phyloP scores from a whole-genome alignment of 2,797 vertebrate species.

The Gymnoscopelus braueri region DNA sequence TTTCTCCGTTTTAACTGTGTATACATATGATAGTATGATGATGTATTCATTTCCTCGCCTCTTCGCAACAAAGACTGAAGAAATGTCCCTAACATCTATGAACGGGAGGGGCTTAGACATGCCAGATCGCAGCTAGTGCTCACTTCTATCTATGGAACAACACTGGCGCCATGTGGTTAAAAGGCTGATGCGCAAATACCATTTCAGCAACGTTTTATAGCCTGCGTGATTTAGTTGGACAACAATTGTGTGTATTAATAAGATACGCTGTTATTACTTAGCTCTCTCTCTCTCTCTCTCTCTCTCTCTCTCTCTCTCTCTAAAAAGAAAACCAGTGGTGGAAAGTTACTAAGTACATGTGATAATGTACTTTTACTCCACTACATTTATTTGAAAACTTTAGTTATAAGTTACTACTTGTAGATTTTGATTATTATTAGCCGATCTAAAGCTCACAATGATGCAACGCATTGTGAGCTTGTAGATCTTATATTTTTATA shows the following conservation, averaged over 20 bases:
- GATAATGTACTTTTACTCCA: too few species aligned
- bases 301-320: too few species aligned
- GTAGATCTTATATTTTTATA: too few species aligned
- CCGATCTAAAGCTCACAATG: too few species aligned
- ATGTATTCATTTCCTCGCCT: slow-evolving; percentile 25
- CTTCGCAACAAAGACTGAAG: slow-evolving; percentile 67
- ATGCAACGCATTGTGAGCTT: too few species aligned
- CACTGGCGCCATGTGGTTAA: slow-evolving; percentile 67
- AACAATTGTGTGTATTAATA: neutral
- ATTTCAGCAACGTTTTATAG: neutral
- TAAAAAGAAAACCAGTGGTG: too few species aligned
- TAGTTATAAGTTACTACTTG: too few species aligned
- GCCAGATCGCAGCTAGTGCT: neutral
- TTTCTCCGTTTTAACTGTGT: neutral
- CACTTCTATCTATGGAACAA: slow-evolving; percentile 60
- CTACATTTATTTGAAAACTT: too few species aligned
- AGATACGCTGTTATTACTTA: neutral
- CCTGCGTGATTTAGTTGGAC: neutral
- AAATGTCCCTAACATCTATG: slow-evolving; percentile 34
- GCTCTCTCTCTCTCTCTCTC: slow-evolving; percentile 3
- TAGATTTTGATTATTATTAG: too few species aligned
- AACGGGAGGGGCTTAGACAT: slow-evolving; percentile 64
- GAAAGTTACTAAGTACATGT: too few species aligned
- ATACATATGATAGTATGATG: neutral
- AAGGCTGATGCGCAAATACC: slow-evolving; percentile 1